Base-by-base conservation (phyloP, 2,113 vertebrate species). In the Chrysochloris asiatica region DNA sequence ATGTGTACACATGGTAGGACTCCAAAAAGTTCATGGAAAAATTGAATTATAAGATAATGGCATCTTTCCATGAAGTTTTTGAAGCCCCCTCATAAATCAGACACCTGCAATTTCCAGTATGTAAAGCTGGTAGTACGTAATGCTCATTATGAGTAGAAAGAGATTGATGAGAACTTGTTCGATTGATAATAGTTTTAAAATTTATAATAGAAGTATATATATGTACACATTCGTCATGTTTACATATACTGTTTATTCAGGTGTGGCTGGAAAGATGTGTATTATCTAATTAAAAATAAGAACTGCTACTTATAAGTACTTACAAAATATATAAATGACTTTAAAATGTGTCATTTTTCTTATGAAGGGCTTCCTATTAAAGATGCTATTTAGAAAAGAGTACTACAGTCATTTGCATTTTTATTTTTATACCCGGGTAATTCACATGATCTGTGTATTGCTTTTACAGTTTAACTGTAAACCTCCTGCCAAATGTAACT, bases 221-320 rank as follows among this genome's bases (percentile, higher is more conserved):
- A 63, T 79, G 2, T 59, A 54, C 36, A 4, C 22, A 9, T 85
- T 91, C 26, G 77, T 87, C 22, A 41, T 82, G 88, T 89, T 89
- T 45, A 38, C 63, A 28, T 47, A 77, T 81, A 41, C 19, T 63
- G 52, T 28, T 90, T 93, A 83, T 41, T 94, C 50, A 63, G 61
- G 73, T 89, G 54, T 87, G 65, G 26, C 83, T 94, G 9, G 79
- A 95, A 87, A 93, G 56, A 87, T 0, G 14, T 77, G 48, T n/a
- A 71, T 92, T 89, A 89, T 89, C 82, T 94, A 94, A 94, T 88
- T 94, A 92, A 95, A 95, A 95, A 82, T 96, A 96, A 79, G 76
- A 90, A 92, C 77, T 81, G 8, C 67, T 93, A 90, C 45, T 94
- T 93, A 73, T 47, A 93, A 88, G 89, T 83, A 89, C 83, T 89